Conservation (phyloP, 2,888 invertebrate genomes). For the Chymomyza amoena region DNA sequence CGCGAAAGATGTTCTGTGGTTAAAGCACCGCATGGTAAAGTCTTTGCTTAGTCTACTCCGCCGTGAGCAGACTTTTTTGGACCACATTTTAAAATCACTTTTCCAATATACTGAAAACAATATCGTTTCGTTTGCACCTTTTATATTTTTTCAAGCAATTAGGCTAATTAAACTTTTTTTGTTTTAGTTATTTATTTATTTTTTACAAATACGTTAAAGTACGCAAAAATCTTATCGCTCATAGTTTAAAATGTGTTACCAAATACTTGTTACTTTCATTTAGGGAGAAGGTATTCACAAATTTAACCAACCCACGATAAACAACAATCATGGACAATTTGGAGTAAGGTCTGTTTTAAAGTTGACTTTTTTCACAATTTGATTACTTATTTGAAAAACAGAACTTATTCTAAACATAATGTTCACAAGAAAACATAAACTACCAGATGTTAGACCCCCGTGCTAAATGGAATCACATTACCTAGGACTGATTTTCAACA, state of each 20-base stretch:
- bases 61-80: background rate
- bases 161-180: constrained; percentile 24
- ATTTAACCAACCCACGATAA: no score
- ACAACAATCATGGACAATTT: no score
- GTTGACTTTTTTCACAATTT: no score
- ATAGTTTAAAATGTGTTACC: background rate
- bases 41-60: background rate
- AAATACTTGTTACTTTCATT: no score
- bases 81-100: background rate
- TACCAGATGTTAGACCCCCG: no score
- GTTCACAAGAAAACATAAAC: no score
- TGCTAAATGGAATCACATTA: no score
- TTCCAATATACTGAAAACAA: background rate
- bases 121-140: constrained; percentile 1
- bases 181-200: background rate
- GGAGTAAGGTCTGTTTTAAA: no score
- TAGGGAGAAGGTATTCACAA: no score
- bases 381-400: no score
- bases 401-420: no score
- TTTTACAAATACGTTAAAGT: constrained; percentile 14
- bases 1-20: background rate
- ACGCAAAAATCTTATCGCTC: constrained; percentile 8
- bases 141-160: constrained; percentile 41
- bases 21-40: background rate
- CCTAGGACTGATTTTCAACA: no score